Percentiles rank a stretch among this genome's conserved stretches.
phyloP scores from a whole-genome alignment of 23 tunicate genomes.

The Oikopleura vanhoeffeni region DNA sequence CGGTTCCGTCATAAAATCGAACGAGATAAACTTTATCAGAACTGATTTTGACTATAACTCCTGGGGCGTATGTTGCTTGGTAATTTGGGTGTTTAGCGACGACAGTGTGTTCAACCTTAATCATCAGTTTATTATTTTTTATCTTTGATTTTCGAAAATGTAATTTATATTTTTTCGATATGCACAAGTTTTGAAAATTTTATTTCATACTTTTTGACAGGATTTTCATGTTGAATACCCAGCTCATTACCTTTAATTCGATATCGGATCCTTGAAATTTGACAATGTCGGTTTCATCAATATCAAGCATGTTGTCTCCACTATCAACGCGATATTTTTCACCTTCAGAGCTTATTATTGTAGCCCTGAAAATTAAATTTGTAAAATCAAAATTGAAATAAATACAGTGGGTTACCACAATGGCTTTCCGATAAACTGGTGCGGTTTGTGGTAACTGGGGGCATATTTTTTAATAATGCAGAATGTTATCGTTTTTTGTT shows the following conservation, averaged over 20 bases:
- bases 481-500: too few species aligned
- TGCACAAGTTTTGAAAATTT: too few species aligned
- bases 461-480: too few species aligned
- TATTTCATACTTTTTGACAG: too few species aligned
- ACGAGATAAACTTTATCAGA: neutral
- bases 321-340: neutral
- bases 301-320: neutral
- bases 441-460: too few species aligned
- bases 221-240: too few species aligned
- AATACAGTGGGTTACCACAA: too few species aligned
- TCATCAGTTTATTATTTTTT: too few species aligned
- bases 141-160: neutral
- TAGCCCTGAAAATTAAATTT: neutral
- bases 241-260: neutral
- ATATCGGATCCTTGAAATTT: neutral
- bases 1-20: slow-evolving; percentile 14
- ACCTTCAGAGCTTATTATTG: neutral
- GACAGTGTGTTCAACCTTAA: neutral
- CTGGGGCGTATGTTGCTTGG: slow-evolving; percentile 1
- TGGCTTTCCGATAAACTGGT: too few species aligned
- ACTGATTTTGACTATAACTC: neutral
- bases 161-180: neutral
- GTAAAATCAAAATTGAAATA: too few species aligned
- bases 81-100: neutral
- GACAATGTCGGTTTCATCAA: neutral